Base-by-base conservation (phyloP, 1,140 invertebrate species). In the Himalopsyche phryganea region DNA sequence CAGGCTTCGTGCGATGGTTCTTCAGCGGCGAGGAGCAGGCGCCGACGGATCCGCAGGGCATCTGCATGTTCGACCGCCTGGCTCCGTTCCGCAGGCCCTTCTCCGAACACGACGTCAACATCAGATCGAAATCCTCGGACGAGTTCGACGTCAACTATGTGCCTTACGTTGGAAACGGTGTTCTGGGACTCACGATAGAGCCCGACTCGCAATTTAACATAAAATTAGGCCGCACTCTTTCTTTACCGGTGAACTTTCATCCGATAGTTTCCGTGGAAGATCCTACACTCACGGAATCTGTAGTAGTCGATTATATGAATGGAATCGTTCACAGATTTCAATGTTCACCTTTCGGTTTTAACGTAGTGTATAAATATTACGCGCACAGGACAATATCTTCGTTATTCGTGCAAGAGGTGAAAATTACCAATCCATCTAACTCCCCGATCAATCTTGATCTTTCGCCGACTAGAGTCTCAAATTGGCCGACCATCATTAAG, bases 101-200 rank as follows among this genome's bases (percentile, higher is more conserved):
- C 36, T 68, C 73, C 15, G 80, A 84, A 48, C 85, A 85, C 66
- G 85, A 90, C 73, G 85, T 83, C 10, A 85, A 88, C 68, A 76
- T 91, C 54, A 77, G 83, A 58, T 81, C n/a, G 10, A 40, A 44
- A 4, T 32, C 28, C 19, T 23, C 46, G 14, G 11, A 11, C 6
- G 15, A 14, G 1, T 23, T 44, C 5, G 41, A 50, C 82, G 59
- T 70, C 82, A 65, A 80, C 50, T 89, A 83, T 69, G 78, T 88
- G 66, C 85, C 88, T 66, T 91, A 90, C 71, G 80, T 90, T 20
- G 90, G 89, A 49, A 92, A 94, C 79, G 90, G 90, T 2, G 73
- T 86, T 46, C 74, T 91, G 61, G 89, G 87, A 0, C 64, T 88
- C 17, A 75, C 83, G 28, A 69, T 91, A 15, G 74, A 82, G 51